These are phyloP conservation scores for Melanchra persicariae DNA, from an alignment of 2,888 invertebrate genomes.

Conservation along the genomic window DNA sequence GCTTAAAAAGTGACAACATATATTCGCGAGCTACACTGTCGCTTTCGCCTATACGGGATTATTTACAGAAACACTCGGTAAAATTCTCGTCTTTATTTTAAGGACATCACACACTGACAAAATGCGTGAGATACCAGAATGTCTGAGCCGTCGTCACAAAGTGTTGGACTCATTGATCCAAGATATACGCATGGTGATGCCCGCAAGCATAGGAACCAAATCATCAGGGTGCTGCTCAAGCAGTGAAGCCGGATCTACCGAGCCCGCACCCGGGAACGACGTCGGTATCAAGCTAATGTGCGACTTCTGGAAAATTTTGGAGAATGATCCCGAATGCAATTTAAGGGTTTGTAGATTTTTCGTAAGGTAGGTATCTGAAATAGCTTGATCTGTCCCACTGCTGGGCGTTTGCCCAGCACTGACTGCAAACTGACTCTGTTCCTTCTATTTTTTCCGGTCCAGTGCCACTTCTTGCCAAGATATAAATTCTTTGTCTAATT, in stretches of 20 bases:
- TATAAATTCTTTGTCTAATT: no score
- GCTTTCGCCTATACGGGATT: no score
- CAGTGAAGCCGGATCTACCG: not conserved
- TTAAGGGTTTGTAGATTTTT: constrained; percentile 71
- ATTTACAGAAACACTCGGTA: not conserved
- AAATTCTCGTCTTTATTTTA: constrained; percentile 5
- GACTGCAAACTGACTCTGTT: no score
- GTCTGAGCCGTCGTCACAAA: constrained; percentile 78
- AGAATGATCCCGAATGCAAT: constrained; percentile 80
- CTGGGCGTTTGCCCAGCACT: no score
- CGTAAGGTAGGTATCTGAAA: not conserved
- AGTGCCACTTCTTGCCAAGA: no score
- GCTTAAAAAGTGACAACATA: no score
- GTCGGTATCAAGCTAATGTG: constrained; percentile 81
- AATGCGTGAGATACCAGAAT: constrained; percentile 81
- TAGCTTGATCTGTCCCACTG: no score
- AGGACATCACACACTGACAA: constrained; percentile 11
- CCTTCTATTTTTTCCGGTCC: no score
- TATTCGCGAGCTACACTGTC: no score
- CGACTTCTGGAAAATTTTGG: constrained; percentile 84
- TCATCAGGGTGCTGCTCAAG: not conserved
- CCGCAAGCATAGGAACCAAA: not conserved
- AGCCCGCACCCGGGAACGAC: constrained; percentile 49
- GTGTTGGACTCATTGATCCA: constrained; percentile 78
- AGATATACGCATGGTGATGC: constrained; percentile 68